Evolutionary conservation across 2,797 vertebrate species (phyloP), one percentile per base, ranked within the genome.

Genomic region (Bradypus variegatus): DNA sequence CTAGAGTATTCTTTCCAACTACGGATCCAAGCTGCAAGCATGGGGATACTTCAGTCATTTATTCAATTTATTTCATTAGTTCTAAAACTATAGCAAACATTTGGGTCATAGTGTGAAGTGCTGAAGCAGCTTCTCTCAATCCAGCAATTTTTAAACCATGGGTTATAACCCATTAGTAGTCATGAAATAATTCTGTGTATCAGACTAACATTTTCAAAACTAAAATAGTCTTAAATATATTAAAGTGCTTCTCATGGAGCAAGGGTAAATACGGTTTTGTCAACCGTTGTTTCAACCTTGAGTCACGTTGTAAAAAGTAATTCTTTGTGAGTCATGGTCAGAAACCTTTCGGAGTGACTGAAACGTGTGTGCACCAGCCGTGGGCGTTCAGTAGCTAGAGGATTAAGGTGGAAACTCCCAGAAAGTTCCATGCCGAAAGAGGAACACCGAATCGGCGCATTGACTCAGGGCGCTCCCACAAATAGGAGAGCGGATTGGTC

Each of bases 321-420:
- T 11, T 62, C 8, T 15, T 62, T n/a, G n/a, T 8, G 13, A 76
- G 11, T 25, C 53, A 33, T 2, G 2, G 3, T 48, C 53, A n/a
- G 36, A 50, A 81, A 41, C 7, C 31, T 45, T 45, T 45, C 14
- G 1, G 3, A 75, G 33, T 8, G 36, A 15, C n/a, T 23, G 50
- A 83, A 19, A 67, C 5, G 55, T 1, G 2, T 36, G 14, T 58
- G 27, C 9, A 21, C 5, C 12, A 4, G 5, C 19, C 4, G 3
- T 29, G 48, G 45, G 8, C 10, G 8, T 58, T 65, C 2, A 8
- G n/a, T 2, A 12, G 7, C 2, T 7, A 6, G 4, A 31, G 15
- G 31, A 15, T 0, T 18, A 4, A 18, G 25, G 10, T 3, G n/a
- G 6, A 4, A 21, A 1, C 4, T 14, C 1, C 4, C 5, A 1